Evolutionary conservation across 2,888 invertebrate species (phyloP), one percentile per base, ranked within the genome.

Genomic region (Nomada fucata): DNA sequence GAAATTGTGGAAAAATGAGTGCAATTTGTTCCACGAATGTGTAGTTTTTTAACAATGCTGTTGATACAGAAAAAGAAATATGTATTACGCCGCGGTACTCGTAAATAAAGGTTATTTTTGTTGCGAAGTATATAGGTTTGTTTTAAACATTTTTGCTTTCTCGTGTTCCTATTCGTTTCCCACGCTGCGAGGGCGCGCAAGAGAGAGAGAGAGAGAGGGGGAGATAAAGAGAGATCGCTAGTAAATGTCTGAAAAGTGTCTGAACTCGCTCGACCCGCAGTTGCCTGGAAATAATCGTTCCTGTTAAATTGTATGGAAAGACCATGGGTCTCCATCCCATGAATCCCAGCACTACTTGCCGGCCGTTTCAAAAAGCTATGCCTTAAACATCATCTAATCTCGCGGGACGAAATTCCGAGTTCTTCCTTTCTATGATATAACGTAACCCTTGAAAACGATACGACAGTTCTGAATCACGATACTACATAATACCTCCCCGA

Each of bases 271-370:
- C 50, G 64, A 29, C 9, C 52, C 1, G 26, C 63, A 52, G 52
- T 59, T 76, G 18, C 20, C 26, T n/a, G 50, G 59, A 59, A 76
- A 64, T 71, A 76, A 76, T 65, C 64, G 64, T 42, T 50, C 50
- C 2, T 13, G 64, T 52, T 71, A 64, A 76, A 71, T 70, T 59
- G 76, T 18, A 44, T 52, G 59, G 42, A 57, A 71, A 52, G 50
- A 23, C 23, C 20, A n/a, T 5, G 57, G 18, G 36, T 50, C 47
- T 44, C 42, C 7, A 42, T 26, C 9, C 18, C n/a, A 36, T 36
- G 23, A 68, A 42, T 61, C 52, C 61, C n/a, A 42, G 44, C 26
- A 26, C 44, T n/a, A 36, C 50, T 10, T 4, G 52, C 26, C 10
- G 50, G 9, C 26, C 47, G 42, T 61, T 68, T 75, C 55, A 23